Percentiles rank a stretch among this genome's conserved stretches.
These are phyloP conservation scores for Timandra comae DNA, from an alignment of 2,888 invertebrate genomes.

Conservation along the genomic window DNA sequence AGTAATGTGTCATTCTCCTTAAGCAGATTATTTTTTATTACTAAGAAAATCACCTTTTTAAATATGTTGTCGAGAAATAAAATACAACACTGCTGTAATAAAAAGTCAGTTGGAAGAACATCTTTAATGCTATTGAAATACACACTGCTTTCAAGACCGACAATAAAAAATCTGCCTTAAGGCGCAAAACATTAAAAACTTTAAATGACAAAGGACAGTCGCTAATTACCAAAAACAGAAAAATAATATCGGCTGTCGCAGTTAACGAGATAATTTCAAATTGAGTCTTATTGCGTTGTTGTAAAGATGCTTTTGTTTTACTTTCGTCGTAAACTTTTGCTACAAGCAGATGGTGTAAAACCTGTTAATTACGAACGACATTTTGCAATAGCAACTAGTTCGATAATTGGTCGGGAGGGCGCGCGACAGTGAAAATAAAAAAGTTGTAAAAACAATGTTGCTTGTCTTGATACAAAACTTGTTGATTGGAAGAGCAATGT, in stretches of 20 bases:
- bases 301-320: conserved; percentile 11
- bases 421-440: conserved; percentile 52
- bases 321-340: conserved; percentile 2
- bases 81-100: no score
- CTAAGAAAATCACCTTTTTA: no score
- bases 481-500: conserved; percentile 39
- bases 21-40: no score
- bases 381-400: conserved; percentile 50
- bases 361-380: conserved; percentile 57
- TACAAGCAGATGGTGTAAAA: conserved; percentile 50
- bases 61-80: no score
- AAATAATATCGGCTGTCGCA: conserved; percentile 14
- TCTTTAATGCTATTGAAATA: no score
- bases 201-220: conserved; percentile 40
- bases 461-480: conserved; percentile 39
- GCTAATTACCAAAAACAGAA: conserved; percentile 45
- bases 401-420: conserved; percentile 53
- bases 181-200: no score
- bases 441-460: conserved; percentile 37
- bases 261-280: conserved; percentile 7
- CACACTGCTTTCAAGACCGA: no score
- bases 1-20: no score
- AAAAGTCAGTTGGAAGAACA: no score
- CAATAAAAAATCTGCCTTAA: no score
- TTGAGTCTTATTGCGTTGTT: conserved; percentile 9